These are phyloP conservation scores for Apantesis nais DNA, from an alignment of 2,888 invertebrate genomes.

Conservation along the genomic window DNA sequence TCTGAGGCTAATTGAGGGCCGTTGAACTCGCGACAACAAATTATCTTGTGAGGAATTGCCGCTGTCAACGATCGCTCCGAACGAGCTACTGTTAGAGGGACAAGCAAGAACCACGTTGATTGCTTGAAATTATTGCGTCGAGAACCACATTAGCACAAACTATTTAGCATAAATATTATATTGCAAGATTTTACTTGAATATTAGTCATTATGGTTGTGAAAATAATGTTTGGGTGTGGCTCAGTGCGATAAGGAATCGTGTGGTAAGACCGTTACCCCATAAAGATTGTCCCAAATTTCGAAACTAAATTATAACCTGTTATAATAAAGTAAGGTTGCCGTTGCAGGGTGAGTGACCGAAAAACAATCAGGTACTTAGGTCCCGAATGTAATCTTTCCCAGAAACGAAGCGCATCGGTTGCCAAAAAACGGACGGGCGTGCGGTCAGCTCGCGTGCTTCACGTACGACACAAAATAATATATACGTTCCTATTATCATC, in stretches of 20 bases:
- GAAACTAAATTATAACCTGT: constrained; percentile 62
- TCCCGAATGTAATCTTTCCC: constrained; percentile 79
- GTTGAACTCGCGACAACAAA: constrained; percentile 65
- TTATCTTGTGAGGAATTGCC: constrained; percentile 62
- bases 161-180: constrained; percentile 1
- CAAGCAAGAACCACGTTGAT: constrained; percentile 36
- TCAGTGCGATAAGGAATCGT: constrained; percentile 29
- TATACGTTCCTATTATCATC: constrained; percentile 70
- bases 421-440: constrained; percentile 73
- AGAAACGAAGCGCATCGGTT: constrained; percentile 74
- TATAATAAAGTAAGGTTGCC: constrained; percentile 68
- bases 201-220: background rate
- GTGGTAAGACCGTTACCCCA: constrained; percentile 19
- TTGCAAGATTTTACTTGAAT: background rate
- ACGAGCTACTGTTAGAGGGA: constrained; percentile 36
- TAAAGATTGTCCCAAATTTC: constrained; percentile 60
- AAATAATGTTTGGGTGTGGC: constrained; percentile 5
- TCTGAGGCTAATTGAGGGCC: constrained; percentile 72
- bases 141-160: constrained; percentile 28
- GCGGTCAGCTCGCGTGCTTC: constrained; percentile 59
- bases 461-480: constrained; percentile 64
- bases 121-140: constrained; percentile 35
- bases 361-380: constrained; percentile 82
- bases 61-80: constrained; percentile 53
- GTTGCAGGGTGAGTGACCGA: constrained; percentile 73